A percentile compares a stretch with the other conserved stretches of the same genome.
Evolutionary conservation across 1,140 invertebrate genomes (phyloP).

Genomic region (Drosophila trapezifrons): DNA sequence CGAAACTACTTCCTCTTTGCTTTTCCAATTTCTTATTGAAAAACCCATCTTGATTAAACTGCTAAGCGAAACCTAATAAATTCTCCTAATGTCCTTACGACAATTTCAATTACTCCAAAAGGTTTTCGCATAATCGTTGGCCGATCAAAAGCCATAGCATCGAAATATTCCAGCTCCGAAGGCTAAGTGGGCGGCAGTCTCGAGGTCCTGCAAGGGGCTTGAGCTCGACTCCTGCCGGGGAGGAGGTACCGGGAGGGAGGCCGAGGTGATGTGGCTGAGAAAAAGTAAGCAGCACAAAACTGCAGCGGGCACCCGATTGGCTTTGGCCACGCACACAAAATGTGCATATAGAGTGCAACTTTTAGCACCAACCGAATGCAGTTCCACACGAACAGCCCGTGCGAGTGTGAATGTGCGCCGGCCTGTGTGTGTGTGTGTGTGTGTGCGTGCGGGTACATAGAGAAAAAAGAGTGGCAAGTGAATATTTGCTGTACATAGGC

Average conservation of each 20-base stretch:
- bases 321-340: constrained; percentile 82
- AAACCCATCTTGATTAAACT: neutral
- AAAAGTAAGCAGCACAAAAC: constrained; percentile 67
- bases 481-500: constrained; percentile 79
- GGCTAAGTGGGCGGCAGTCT: constrained; percentile 31
- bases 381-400: constrained; percentile 60
- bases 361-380: constrained; percentile 84
- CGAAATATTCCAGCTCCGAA: constrained; percentile 31
- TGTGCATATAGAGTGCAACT: constrained; percentile 84
- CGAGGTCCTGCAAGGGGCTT: constrained; percentile 19
- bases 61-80: neutral
- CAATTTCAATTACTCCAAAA: constrained; percentile 40
- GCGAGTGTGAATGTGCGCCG: constrained; percentile 21
- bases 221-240: constrained; percentile 6
- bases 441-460: constrained; percentile 37
- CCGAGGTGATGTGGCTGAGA: constrained; percentile 23
- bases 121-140: constrained; percentile 39
- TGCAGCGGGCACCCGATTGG: constrained; percentile 77
- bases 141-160: constrained; percentile 11
- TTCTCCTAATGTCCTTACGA: constrained; percentile 22
- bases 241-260: no score
- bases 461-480: constrained; percentile 69
- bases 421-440: constrained; percentile 21
- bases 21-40: neutral
- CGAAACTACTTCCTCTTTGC: neutral